Percentiles rank a stretch among this genome's conserved stretches.
Evolutionary conservation across 2,888 invertebrate species (phyloP).

Genomic region (Pachydiplax longipennis): DNA sequence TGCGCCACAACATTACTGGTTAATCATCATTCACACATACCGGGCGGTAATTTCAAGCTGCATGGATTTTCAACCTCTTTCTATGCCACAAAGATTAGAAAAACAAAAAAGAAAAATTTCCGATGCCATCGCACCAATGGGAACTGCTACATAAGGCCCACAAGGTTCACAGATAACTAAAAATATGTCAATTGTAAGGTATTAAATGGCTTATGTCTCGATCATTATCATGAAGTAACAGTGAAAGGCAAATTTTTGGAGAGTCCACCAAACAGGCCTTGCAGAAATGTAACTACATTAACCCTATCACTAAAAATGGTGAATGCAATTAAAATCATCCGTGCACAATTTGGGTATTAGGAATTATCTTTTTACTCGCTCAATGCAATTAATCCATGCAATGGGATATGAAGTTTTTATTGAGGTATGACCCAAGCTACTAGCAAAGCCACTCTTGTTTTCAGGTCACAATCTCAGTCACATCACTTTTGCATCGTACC

Average conservation of each 20-base stretch:
- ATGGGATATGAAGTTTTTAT: conserved; percentile 32
- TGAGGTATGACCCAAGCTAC: conserved; percentile 39
- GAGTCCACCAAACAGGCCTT: conserved; percentile 22
- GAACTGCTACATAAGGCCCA: conserved; percentile 23
- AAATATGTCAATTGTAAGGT: neutral
- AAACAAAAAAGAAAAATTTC: neutral
- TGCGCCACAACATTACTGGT: conserved; percentile 6
- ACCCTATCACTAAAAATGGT: conserved; percentile 38
- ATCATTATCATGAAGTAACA: conserved; percentile 22
- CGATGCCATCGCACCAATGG: neutral
- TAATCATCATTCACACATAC: conserved; percentile 22
- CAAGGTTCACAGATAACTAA: conserved; percentile 29
- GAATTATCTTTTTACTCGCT: conserved; percentile 7
- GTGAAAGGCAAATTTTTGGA: conserved; percentile 30
- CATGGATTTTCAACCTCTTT: conserved; percentile 7
- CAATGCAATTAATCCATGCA: conserved; percentile 42
- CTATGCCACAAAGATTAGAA: conserved; percentile 4
- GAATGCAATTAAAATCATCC: conserved; percentile 39
- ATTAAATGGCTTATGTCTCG: neutral
- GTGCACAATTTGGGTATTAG: conserved; percentile 37
- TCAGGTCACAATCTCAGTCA: conserved; percentile 34
- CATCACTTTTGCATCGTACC: conserved; percentile 7
- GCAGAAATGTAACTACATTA: conserved; percentile 32
- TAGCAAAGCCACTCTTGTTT: conserved; percentile 8
- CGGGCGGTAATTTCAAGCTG: conserved; percentile 33